These are phyloP conservation scores for Pristionchus fissidentatus DNA, from an alignment of 2,888 invertebrate species.

Conservation along the genomic window DNA sequence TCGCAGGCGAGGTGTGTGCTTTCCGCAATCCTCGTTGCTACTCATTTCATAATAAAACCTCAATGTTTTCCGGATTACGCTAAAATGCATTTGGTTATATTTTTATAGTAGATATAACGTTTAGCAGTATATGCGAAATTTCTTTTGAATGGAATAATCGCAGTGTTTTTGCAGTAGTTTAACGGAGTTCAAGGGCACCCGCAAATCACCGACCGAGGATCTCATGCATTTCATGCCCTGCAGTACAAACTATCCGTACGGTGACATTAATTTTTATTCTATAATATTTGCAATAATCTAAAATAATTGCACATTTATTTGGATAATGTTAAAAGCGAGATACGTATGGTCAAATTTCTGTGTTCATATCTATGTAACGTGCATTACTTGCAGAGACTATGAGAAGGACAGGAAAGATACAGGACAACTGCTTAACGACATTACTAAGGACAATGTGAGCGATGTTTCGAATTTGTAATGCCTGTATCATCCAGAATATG, in stretches of 20 bases:
- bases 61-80: no score
- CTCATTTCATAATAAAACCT: no score
- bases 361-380: background rate
- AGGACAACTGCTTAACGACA: background rate
- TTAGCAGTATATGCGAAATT: no score
- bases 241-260: background rate
- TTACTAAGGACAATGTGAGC: background rate
- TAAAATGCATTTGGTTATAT: no score
- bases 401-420: background rate
- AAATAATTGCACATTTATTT: no score
- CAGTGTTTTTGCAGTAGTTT: background rate
- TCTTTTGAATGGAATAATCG: background rate
- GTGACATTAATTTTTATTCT: no score
- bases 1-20: background rate
- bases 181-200: background rate
- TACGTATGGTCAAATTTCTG: background rate
- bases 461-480: background rate
- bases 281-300: no score
- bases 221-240: constrained; percentile 17
- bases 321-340: no score
- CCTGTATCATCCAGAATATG: no score
- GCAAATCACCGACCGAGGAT: background rate
- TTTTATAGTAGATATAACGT: no score
- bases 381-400: background rate
- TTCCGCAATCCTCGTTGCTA: no score